Percentiles rank a stretch among this genome's conserved stretches.
phyloP scores from a whole-genome alignment of 2,797 vertebrate species.

The Aplochiton taeniatus region DNA sequence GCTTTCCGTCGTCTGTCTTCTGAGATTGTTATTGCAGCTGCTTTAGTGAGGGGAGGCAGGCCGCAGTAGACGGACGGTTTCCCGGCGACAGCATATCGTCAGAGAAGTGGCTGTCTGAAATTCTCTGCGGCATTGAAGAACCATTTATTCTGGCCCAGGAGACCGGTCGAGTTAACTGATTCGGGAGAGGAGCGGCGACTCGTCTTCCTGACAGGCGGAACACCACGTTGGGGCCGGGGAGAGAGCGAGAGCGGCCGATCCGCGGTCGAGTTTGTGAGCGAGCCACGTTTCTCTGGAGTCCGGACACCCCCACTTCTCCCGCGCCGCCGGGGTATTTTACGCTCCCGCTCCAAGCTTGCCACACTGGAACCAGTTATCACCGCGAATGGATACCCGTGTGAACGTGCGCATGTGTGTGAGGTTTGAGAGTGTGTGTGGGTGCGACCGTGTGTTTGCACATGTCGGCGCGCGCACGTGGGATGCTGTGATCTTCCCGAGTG shows the following conservation, averaged over 20 bases:
- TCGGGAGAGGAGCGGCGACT: too few relatives aligned
- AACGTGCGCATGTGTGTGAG: slow-evolving; percentile 43
- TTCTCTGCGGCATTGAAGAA: too few relatives aligned
- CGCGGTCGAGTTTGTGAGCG: slow-evolving; percentile 31
- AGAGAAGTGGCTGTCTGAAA: too few relatives aligned
- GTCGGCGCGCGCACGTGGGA: slow-evolving; percentile 31
- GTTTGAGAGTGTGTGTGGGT: slow-evolving; percentile 22
- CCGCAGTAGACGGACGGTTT: too few relatives aligned
- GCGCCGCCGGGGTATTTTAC: slow-evolving; percentile 75
- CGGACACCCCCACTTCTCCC: slow-evolving; percentile 52
- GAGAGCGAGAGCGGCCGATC: background rate
- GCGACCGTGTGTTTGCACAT: slow-evolving; percentile 28
- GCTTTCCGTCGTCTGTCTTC: too few relatives aligned
- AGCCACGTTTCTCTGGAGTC: slow-evolving; percentile 25
- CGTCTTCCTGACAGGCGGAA: too few relatives aligned
- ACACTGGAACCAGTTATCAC: slow-evolving; percentile 59
- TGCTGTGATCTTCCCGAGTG: slow-evolving; percentile 38
- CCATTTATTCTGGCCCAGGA: too few relatives aligned
- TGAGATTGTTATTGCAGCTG: too few relatives aligned
- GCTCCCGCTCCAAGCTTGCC: slow-evolving; percentile 65
- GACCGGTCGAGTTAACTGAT: too few relatives aligned
- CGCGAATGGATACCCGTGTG: slow-evolving; percentile 45
- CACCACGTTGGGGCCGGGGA: too few relatives aligned
- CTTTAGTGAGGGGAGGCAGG: too few relatives aligned
- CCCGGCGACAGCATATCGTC: too few relatives aligned